Percentiles rank a stretch among this genome's conserved stretches.
Conservation (phyloP, 1,140 invertebrate species). For the Tribolium castaneum region DNA sequence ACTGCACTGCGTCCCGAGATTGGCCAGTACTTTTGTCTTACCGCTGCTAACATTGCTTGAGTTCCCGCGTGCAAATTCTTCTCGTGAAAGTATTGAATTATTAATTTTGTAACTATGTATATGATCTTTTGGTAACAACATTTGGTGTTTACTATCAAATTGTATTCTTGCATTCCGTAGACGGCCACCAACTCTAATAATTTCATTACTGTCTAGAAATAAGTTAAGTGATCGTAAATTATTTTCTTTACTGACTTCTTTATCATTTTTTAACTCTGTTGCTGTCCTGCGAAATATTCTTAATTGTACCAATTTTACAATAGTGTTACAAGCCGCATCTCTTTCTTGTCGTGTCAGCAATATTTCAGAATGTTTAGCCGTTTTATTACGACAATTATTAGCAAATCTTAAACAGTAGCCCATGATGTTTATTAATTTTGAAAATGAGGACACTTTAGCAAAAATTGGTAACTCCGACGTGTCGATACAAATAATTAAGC, state of each 20-base stretch:
- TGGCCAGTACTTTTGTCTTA: conserved; percentile 46
- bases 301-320: neutral
- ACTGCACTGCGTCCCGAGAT: conserved; percentile 28
- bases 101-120: conserved; percentile 43
- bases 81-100: conserved; percentile 30
- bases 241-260: conserved; percentile 33
- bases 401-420: neutral
- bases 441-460: neutral
- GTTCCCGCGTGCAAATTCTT: conserved; percentile 48
- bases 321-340: neutral
- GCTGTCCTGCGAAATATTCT: neutral
- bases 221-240: conserved; percentile 49
- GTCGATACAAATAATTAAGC: neutral
- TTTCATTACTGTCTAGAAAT: conserved; percentile 59
- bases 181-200: conserved; percentile 64
- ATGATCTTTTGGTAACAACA: conserved; percentile 56
- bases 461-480: neutral
- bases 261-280: neutral
- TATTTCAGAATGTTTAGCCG: neutral
- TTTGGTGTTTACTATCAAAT: conserved; percentile 59
- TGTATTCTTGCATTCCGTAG: conserved; percentile 55
- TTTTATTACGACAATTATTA: neutral
- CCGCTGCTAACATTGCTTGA: conserved; percentile 42
- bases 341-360: neutral
- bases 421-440: neutral